Evolutionary conservation across 2,888 invertebrate genomes (phyloP), one percentile per base, ranked within the genome.

Genomic region (Tuta absoluta): DNA sequence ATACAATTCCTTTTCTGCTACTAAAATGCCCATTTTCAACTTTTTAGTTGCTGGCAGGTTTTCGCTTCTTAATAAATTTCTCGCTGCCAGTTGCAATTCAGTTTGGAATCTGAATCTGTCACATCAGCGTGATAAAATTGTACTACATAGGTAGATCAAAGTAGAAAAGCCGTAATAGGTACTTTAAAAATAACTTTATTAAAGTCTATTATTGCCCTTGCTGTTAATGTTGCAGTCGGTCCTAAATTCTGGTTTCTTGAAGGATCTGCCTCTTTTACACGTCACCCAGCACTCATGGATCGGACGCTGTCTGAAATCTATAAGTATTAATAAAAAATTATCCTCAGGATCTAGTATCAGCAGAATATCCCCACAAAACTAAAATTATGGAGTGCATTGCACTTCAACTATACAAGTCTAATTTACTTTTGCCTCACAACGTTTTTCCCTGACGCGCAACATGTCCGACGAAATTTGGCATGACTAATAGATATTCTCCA

Each of bases 201-300:
- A 79, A 17, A 72, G 1, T 75, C 80, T 79, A 71, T 75, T 78
- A 28, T 23, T 23, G 12, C 37, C 37, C 74, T 87, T 87, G 4
- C 72, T 63, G 58, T 86, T 87, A 53, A 88, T 72, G 71, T 89
- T 89, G 69, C 91, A 91, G 69, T 90, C 91, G 0, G 84, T 77
- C 66, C 89, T 78, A 69, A 71, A 91, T 65, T 90, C 89, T 0
- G 91, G 91, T 58, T 90, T 91, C 72, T 90, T 91, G 74, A 90
- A 91, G 0, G 89, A 89, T 23, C 91, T 77, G 2, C 91, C 91
- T 69, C 91, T 77, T 67, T 91, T 91, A 68, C 91, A 91, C 0
- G 91, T 90, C 23, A 91, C 91, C 91, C 91, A 91, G 66, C 91
- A 91, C 66, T 91, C 91, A 65, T 91, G 91, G 37, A 88, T 89